Base-by-base conservation (phyloP, 2,113 vertebrate species). In the Ceratotherium simum region DNA sequence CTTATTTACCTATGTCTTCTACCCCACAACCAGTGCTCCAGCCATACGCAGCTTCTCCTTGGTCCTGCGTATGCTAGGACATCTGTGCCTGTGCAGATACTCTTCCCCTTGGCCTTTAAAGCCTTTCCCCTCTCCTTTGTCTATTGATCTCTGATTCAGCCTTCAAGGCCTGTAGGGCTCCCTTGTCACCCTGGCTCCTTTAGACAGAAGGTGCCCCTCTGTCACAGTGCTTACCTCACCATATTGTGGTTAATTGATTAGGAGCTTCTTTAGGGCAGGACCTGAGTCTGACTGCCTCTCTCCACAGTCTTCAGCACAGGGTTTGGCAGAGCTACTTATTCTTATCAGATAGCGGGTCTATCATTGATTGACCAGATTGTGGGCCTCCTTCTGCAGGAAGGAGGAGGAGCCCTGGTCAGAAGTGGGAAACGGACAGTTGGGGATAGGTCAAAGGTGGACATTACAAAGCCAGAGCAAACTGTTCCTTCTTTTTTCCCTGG, bases 391-490 rank as follows among this genome's bases (percentile, higher is more conserved):
- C 39, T 56, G 23, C 8, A 64, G 25, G 31, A 88, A 92, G 25
- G 51, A 83, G 23, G 51, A 39, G 51, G 54, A 31, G 8, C 29
- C 64, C 84, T 88, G 60, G 51, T 76, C 69, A 78, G 69, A 76
- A 85, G 17, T 58, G 16, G 67, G 39, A 58, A 95, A 62, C 56
- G 65, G 27, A 86, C 33, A 87, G 42, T 31, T 60, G 8, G 48
- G 58, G 33, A 29, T 91, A 23, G 51, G 23, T 25, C 48, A 48
- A 33, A 54, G 36, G 54, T 58, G 31, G 70, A 13, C n/a, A 46
- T 95, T 67, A 65, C 64, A 92, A 91, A 78, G 54, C 54, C 54
- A 84, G 79, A 27, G 56, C 46, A 92, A 54, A 76, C 36, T 80
- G 33, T 27, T 36, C 11, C 20, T 64, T 29, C 17, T 60, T 14